Conservation (phyloP, 2,888 invertebrate species). For the Trissonchulus latispiculum region DNA sequence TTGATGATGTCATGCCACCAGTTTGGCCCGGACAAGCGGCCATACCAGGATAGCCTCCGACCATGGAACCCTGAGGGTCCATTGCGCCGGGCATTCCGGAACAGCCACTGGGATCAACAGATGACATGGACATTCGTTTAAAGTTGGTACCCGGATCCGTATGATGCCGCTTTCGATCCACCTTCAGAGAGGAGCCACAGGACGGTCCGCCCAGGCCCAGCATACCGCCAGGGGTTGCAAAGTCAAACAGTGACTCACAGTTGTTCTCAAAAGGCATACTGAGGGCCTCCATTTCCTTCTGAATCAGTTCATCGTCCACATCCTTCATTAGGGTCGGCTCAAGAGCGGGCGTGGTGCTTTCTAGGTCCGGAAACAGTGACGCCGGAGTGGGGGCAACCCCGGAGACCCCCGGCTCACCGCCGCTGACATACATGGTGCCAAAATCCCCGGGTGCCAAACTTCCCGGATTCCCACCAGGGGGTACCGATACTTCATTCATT, state of each 20-base stretch:
- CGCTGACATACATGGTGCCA: neutral
- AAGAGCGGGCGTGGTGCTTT: neutral
- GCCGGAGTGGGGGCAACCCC: neutral
- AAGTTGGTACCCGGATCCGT: slow-evolving; percentile 15
- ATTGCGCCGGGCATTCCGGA: too few relatives aligned
- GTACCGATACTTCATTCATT: too few relatives aligned
- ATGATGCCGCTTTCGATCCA: slow-evolving; percentile 13
- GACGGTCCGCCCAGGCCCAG: neutral
- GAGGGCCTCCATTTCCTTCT: slow-evolving; percentile 19
- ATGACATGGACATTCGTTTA: neutral
- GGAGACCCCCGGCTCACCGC: neutral
- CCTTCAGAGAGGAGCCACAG: neutral
- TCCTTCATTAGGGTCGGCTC: neutral
- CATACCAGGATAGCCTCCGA: neutral
- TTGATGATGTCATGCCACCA: neutral
- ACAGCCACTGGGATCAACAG: too few relatives aligned
- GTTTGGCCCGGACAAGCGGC: neutral
- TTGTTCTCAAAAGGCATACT: neutral
- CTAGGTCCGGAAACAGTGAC: neutral
- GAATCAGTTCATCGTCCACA: slow-evolving; percentile 23
- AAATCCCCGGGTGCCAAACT: too few relatives aligned
- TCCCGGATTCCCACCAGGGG: too few relatives aligned
- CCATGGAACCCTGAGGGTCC: neutral
- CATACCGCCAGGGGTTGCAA: neutral
- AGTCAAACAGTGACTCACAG: too few relatives aligned